Evolutionary conservation across 2,888 invertebrate species (phyloP).

Genomic region (Aphelenchoides bicaudatus): DNA sequence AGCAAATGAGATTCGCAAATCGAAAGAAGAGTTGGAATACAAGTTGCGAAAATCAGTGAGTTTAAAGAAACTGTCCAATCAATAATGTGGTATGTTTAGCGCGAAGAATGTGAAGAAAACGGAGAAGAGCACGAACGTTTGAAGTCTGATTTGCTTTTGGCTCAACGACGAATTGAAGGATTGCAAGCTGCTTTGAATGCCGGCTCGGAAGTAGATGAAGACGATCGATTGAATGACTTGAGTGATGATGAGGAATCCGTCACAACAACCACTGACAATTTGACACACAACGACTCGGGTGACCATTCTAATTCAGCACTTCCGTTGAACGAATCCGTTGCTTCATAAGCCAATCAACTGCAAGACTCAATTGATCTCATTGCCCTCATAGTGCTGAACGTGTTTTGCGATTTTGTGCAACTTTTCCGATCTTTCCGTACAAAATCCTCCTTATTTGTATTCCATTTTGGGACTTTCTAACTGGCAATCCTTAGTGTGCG

Average conservation of each 20-base stretch:
- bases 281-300: too few species aligned
- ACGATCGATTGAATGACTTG: constrained; percentile 5
- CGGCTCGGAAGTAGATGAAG: constrained; percentile 7
- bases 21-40: constrained; percentile 31
- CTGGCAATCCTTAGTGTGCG: too few species aligned
- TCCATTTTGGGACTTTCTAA: too few species aligned
- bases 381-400: too few species aligned
- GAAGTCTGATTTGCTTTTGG: constrained; percentile 74
- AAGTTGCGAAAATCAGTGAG: constrained; percentile 25
- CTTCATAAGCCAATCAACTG: too few species aligned
- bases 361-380: too few species aligned
- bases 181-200: constrained; percentile 62
- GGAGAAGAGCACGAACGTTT: constrained; percentile 48
- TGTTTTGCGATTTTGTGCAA: too few species aligned
- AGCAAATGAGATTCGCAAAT: constrained; percentile 29
- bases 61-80: neutral
- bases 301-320: too few species aligned
- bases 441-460: too few species aligned
- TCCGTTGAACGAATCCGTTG: too few species aligned
- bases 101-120: constrained; percentile 29
- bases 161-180: constrained; percentile 82
- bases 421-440: too few species aligned
- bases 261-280: too few species aligned
- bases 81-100: constrained; percentile 24
- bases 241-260: neutral